Base-by-base conservation (phyloP, 2,113 vertebrate species). In the Syngnathus floridae region DNA sequence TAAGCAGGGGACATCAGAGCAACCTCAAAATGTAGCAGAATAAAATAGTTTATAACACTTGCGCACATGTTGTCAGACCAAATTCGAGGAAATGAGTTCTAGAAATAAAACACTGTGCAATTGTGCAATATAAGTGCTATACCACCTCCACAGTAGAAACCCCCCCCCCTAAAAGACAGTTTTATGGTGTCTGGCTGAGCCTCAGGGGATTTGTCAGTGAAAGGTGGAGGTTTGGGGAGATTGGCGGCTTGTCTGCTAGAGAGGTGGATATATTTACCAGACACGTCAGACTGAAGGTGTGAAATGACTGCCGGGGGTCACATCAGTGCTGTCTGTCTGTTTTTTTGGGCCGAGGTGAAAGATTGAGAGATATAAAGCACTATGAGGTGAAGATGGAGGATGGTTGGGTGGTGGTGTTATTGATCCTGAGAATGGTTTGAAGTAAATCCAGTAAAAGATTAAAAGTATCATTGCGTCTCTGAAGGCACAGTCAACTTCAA, bases 251-350 rank as follows among this genome's bases (percentile, higher is more conserved):
- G 16, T 62, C 69, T 75, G 45, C 62, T 84, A 72, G 49, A 71
- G 55, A 75, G 71, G 77, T 71, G 71, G 73, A 76, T 80, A 66
- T 74, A 73, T 74, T 73, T 76, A 83, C 67, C 79, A 80, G 77
- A 80, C 81, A 74, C 62, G 69, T 67, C 46, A 62, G 63, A 74
- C 65, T 21, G 69, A 66, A 80, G 79, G 81, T 80, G 82, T 57
- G 78, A 84, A 85, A 82, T n/a, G 46, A 70, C 76, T 61, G 56
- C 59, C 19, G 59, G 80, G 79, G 84, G 58, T 81, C 77, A 77
- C 72, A 72, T 75, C 74, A 73, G 49, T 57, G 9, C 22, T 17
- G 70, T 69, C 61, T 78, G 75, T 70, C 66, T 76, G 54, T 71
- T 67, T 73, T 72, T 77, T 48, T 70, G 69, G 60, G 76, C 72